Evolutionary conservation across 30 jellyfish, hydroid and myxozoan genomes (phyloP).

Genomic region (Turritopsis rubra): DNA sequence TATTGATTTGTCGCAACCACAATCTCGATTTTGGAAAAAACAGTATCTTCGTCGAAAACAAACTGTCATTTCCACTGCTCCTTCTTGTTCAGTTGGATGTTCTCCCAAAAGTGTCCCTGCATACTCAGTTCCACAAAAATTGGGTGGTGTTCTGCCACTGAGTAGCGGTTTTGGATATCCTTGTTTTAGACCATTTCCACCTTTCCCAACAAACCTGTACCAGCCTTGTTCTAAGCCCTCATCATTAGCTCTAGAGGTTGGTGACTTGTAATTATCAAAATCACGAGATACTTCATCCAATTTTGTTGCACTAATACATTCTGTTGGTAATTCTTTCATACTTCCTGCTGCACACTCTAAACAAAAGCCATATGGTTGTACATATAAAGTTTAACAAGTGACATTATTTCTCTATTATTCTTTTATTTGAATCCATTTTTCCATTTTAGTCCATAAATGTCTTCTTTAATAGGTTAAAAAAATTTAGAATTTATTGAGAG

Average conservation of each 20-base stretch:
- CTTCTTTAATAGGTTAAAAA: no score
- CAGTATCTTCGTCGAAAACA: constrained; percentile 41
- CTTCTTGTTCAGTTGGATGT: constrained; percentile 53
- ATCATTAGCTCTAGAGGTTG: constrained; percentile 38
- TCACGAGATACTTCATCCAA: constrained; percentile 21
- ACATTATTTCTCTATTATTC: no score
- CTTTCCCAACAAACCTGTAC: constrained; percentile 43
- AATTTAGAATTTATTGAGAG: no score
- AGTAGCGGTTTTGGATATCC: constrained; percentile 27
- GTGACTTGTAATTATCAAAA: constrained; percentile 23
- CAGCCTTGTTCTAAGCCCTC: constrained; percentile 31
- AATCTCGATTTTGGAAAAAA: constrained; percentile 17
- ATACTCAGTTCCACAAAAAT: constrained; percentile 44
- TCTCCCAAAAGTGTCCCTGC: constrained; percentile 52
- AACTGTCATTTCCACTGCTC: constrained; percentile 54
- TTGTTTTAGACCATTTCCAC: constrained; percentile 37
- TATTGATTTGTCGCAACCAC: constrained; percentile 20
- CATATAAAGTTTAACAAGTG: not conserved
- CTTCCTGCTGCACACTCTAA: not conserved
- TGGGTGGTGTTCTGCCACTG: constrained; percentile 38
- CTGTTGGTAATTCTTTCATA: constrained; percentile 27
- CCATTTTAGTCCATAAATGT: no score
- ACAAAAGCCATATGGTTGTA: not conserved
- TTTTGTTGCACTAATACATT: constrained; percentile 21
- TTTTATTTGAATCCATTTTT: no score